These are phyloP conservation scores for Pangasius mekongensis DNA, from an alignment of 2,797 vertebrate genomes.

Conservation along the genomic window DNA sequence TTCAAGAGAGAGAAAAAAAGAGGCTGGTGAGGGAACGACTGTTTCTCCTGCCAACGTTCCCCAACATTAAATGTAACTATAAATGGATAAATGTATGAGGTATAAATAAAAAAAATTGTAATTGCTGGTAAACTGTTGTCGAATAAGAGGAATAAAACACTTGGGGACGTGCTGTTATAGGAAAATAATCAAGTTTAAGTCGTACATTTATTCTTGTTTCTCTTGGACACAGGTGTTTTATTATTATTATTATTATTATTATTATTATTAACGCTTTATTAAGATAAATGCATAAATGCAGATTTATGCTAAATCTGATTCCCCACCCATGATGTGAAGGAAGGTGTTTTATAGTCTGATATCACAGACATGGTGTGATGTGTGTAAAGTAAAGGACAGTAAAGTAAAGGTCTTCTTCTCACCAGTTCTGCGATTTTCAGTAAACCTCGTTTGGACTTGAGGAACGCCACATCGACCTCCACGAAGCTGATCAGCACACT, in stretches of 20 bases:
- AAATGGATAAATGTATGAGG: not conserved
- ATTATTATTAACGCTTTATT: not conserved
- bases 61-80: not conserved
- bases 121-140: not conserved
- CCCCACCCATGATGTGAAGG: not conserved
- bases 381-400: not conserved
- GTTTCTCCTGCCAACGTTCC: not conserved
- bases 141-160: not conserved
- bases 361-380: not conserved
- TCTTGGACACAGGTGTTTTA: not conserved
- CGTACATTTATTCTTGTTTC: not conserved
- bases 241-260: not conserved
- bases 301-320: not conserved
- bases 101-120: not conserved
- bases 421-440: constrained; percentile 74
- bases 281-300: too few relatives aligned
- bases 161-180: not conserved
- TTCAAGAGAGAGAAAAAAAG: not conserved
- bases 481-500: not conserved
- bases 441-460: constrained; percentile 68
- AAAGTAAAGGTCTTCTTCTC: constrained; percentile 55
- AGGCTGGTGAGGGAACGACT: not conserved
- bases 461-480: constrained; percentile 65
- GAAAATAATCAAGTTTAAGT: not conserved
- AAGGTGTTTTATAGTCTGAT: not conserved